These are phyloP conservation scores for Laticauda colubrina DNA, from an alignment of 2,113 vertebrate species.

Conservation along the genomic window DNA sequence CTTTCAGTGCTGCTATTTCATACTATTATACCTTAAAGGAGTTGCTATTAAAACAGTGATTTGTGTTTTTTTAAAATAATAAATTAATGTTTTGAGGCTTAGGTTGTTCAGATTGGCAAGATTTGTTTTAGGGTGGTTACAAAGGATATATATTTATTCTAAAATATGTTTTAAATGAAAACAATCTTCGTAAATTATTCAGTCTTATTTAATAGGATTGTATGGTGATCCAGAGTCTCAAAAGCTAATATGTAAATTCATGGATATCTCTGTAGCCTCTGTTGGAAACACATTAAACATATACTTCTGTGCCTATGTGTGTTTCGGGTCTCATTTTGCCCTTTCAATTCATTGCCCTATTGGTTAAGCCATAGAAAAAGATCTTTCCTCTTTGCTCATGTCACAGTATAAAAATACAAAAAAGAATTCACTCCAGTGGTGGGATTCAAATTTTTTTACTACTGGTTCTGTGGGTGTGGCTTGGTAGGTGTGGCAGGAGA, in stretches of 20 bases:
- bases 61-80: slow-evolving; percentile 38
- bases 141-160: not conserved
- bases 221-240: not conserved
- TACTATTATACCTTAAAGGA: slow-evolving; percentile 41
- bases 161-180: not conserved
- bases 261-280: not conserved
- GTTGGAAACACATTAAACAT: not conserved
- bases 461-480: too few relatives aligned
- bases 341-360: not conserved
- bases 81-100: slow-evolving; percentile 36
- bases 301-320: not conserved
- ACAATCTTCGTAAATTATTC: not conserved
- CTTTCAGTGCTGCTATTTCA: slow-evolving; percentile 34
- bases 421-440: not conserved
- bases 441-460: too few relatives aligned
- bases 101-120: slow-evolving; percentile 21
- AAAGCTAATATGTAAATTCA: not conserved
- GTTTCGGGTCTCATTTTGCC: not conserved
- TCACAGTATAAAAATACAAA: not conserved
- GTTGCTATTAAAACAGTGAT: slow-evolving; percentile 37
- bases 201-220: not conserved
- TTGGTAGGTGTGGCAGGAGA: too few relatives aligned
- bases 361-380: not conserved
- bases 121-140: not conserved
- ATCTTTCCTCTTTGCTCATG: not conserved